Base-by-base conservation (phyloP, 2,113 vertebrate species). In the Cephalopterus ornatus region DNA sequence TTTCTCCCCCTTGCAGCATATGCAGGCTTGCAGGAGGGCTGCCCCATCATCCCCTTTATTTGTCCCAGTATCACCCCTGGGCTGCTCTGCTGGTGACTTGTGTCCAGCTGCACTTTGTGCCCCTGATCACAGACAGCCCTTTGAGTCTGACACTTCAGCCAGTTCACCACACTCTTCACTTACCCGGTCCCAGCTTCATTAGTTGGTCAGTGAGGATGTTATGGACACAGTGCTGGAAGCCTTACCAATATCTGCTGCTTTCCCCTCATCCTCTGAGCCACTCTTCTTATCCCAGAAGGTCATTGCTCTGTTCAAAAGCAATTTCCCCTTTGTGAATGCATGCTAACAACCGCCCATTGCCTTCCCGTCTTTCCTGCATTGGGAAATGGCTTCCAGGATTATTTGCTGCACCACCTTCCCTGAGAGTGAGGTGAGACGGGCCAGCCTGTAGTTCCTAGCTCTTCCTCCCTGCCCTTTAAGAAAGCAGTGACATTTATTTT, bases 111-210 rank as follows among this genome's bases (percentile, higher is more conserved):
- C 12, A 14, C 22, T 73, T 71, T 8, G 18, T 86, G 30, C 17
- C 8, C 3, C 24, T 47, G 30, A 12, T 65, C 24, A 52, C 50
- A 75, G 26, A 56, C 46, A 75, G 28, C 17, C 6, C 12, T 71
- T 18, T 41, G 26, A 50, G 44, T 35, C 22, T 65, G 33, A 21
- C 19, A 4, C 27, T 55, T 27, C 35, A 73, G 44, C 1, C 1
- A 24, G 10, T 11, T 30, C 62, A 46, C 6, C 19, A 30, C 10
- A 2, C 27, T 46, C 7, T 39, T 21, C 52, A 1, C 33, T 52
- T 15, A 21, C 2, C 14, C 58, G 16, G 30, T 79, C 30, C 0
- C 0, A 12, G 28, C 18, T 10, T 32, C 6, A n/a, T 61, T 14
- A 6, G n/a, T 20, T 27, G 42, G 66, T 46, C 59, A 18, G 1